Evolutionary conservation across 1,140 invertebrate species (phyloP).

Genomic region (Dendrolimus punctatus): DNA sequence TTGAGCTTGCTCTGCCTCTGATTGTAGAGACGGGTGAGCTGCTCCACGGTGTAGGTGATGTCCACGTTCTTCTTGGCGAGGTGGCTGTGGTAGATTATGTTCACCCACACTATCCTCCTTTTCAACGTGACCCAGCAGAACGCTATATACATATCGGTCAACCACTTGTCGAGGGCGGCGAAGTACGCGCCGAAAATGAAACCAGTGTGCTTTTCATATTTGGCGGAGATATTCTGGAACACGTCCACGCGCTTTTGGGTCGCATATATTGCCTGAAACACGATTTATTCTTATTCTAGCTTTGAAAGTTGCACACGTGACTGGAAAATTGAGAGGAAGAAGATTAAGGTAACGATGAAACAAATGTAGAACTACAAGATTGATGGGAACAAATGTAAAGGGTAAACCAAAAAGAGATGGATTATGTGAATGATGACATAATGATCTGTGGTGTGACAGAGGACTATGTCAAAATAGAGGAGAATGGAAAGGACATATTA

Average conservation of each 20-base stretch:
- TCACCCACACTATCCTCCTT: conserved; percentile 6
- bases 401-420: too few species aligned
- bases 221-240: conserved; percentile 9
- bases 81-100: conserved; percentile 24
- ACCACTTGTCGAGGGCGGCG: conserved; percentile 18
- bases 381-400: too few species aligned
- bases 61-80: conserved; percentile 26
- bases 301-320: too few species aligned
- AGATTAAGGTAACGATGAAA: too few species aligned
- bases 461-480: too few species aligned
- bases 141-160: conserved; percentile 17
- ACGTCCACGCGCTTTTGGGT: conserved; percentile 19
- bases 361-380: too few species aligned
- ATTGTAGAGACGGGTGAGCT: conserved; percentile 16
- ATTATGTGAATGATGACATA: too few species aligned
- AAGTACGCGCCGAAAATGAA: conserved; percentile 25
- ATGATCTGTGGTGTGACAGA: too few species aligned
- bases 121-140: not conserved
- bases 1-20: not conserved
- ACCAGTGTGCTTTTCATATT: conserved; percentile 5
- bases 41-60: conserved; percentile 29
- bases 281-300: too few species aligned
- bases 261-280: conserved; percentile 16
- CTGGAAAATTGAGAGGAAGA: too few species aligned
- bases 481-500: too few species aligned